These are phyloP conservation scores for Trisateles emortualis DNA, from an alignment of 2,888 invertebrate genomes.

Conservation along the genomic window DNA sequence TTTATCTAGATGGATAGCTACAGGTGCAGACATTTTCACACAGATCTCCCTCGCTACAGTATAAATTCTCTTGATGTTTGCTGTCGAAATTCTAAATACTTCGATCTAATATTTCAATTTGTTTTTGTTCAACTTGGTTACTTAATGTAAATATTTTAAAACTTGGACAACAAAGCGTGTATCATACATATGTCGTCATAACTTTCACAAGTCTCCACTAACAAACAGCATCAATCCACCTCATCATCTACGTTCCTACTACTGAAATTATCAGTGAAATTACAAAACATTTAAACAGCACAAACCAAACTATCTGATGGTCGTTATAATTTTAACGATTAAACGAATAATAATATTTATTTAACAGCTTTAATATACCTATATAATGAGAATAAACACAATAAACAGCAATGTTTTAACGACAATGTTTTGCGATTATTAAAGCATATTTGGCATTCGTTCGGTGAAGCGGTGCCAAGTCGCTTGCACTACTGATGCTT, in stretches of 20 bases:
- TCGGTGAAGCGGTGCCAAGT: slow-evolving; percentile 35
- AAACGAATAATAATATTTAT: background rate
- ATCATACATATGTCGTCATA: too few species aligned
- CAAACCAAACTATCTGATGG: background rate
- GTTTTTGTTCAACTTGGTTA: too few species aligned
- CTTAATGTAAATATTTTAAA: too few species aligned
- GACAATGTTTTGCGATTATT: slow-evolving; percentile 40
- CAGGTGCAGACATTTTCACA: too few species aligned
- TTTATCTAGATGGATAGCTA: background rate
- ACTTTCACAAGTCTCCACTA: too few species aligned
- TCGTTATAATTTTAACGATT: background rate
- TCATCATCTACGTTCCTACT: background rate
- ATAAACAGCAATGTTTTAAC: slow-evolving; percentile 15
- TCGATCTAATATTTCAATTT: too few species aligned
- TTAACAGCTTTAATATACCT: slow-evolving; percentile 7
- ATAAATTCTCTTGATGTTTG: too few species aligned
- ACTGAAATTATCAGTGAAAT: background rate
- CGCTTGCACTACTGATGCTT: slow-evolving; percentile 1
- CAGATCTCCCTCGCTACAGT: too few species aligned
- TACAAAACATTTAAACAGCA: background rate
- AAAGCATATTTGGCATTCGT: slow-evolving; percentile 44
- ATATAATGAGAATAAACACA: slow-evolving; percentile 14
- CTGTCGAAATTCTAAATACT: too few species aligned
- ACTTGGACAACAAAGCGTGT: too few species aligned
- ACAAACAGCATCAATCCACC: too few species aligned